Percentiles rank a stretch among this genome's conserved stretches.
Evolutionary conservation across 2,797 vertebrate genomes (phyloP).

Genomic region (Cyprinodon diabolis): DNA sequence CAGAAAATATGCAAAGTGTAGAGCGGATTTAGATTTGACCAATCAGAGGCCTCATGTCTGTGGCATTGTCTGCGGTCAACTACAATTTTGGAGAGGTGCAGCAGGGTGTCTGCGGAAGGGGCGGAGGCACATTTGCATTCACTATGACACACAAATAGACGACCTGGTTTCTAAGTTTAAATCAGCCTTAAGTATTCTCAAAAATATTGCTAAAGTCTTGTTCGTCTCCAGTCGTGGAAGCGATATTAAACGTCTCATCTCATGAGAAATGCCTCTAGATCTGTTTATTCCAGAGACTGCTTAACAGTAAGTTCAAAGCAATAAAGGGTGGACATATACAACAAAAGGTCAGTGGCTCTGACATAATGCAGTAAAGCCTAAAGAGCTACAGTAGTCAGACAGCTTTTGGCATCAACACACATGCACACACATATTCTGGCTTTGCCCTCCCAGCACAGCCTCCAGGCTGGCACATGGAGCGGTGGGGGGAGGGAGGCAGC

Average conservation of each 20-base stretch:
- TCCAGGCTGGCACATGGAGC: constrained; percentile 75
- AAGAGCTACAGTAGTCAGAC: constrained; percentile 49
- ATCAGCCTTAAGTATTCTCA: neutral
- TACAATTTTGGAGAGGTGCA: no score
- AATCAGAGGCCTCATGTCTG: no score
- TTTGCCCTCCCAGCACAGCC: constrained; percentile 71
- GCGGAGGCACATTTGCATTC: neutral
- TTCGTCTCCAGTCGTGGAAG: constrained; percentile 22
- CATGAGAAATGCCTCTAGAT: neutral
- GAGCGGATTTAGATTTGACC: no score
- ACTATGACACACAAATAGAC: no score
- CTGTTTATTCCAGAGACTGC: constrained; percentile 39
- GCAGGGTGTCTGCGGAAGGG: no score
- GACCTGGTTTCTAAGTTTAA: no score
- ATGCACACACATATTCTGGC: constrained; percentile 22
- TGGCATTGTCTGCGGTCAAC: no score
- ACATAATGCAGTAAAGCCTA: constrained; percentile 61
- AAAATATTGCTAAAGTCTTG: neutral
- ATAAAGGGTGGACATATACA: constrained; percentile 27
- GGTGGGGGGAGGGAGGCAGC: constrained; percentile 60
- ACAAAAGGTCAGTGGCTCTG: constrained; percentile 59
- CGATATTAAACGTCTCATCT: neutral
- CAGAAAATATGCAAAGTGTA: no score
- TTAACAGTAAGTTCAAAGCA: constrained; percentile 16
- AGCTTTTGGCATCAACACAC: constrained; percentile 52